Evolutionary conservation across 2,888 invertebrate species (phyloP), one percentile per base, ranked within the genome.

Genomic region (Mactromeris polynyma): DNA sequence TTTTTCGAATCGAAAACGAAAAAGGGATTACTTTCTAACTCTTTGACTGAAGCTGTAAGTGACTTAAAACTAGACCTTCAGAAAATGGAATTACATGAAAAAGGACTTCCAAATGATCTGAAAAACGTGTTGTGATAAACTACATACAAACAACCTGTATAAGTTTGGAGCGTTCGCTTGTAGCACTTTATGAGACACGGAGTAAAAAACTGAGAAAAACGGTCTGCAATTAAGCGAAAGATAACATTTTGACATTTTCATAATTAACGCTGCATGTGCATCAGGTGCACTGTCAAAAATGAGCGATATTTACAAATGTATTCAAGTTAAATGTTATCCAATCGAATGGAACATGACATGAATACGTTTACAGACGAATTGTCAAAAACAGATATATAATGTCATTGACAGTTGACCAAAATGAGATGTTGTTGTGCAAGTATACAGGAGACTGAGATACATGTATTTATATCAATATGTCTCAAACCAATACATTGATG

Each of bases 21-120:
- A 26, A 40, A 64, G 19, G 83, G 26, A 42, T 19, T 77, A 19
- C 33, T 83, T 73, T 73, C 46, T 0, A 51, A 83, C 31, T 73
- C 38, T 33, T 51, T 83, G 36, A 46, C 33, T 77, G 83, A 83
- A 51, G 19, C 42, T 40, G 82, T 58, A 42, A 83, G 42, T 26
- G 83, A 83, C 46, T 31, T 83, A 19, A 83, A 83, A 73, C 31
- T 83, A 64, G 69, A 83, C 64, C 77, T 83, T 14, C 33, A 33
- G n/a, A 83, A 83, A 51, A 83, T 83, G 73, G 36, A 69, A 83
- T 38, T 83, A 26, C 83, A 46, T 36, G 77, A 83, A 38, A 83
- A 73, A 21, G 77, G 83, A 21, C 77, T 36, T 21, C 77, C 42
- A 36, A 83, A 73, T 77, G 83, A 83, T 21, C 31, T 83, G 17